Evolutionary conservation across 2,113 vertebrate genomes (phyloP).

Genomic region (Lepidiolamprologus cunningtoni): DNA sequence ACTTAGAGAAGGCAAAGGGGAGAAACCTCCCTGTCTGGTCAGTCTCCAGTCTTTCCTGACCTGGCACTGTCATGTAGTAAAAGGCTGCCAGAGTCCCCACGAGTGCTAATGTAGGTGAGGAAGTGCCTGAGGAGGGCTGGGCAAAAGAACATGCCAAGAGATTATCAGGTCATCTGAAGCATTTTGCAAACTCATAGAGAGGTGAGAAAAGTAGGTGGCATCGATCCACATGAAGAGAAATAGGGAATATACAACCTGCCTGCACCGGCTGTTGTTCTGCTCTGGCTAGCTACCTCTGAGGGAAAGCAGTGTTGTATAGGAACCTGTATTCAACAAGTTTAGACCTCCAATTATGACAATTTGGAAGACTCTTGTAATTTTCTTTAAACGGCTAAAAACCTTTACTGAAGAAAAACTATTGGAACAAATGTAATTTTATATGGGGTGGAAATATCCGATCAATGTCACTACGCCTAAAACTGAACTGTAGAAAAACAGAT

Average conservation of each 20-base stretch:
- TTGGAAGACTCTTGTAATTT: not conserved
- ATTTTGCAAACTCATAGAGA: slow-evolving; percentile 31
- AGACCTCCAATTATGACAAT: not conserved
- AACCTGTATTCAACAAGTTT: not conserved
- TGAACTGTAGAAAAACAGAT: not conserved
- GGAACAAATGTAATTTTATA: not conserved
- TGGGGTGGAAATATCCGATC: not conserved
- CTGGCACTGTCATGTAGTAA: slow-evolving; percentile 7
- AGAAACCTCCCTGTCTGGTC: not conserved
- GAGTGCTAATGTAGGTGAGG: slow-evolving; percentile 36
- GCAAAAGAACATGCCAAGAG: slow-evolving; percentile 30
- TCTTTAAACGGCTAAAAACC: accelerated
- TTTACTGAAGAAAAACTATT: not conserved
- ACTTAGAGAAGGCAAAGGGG: not conserved
- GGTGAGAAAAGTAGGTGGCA: slow-evolving; percentile 42
- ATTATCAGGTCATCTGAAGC: slow-evolving; percentile 51
- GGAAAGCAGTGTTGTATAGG: not conserved
- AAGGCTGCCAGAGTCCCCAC: slow-evolving; percentile 39
- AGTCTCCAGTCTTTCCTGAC: slow-evolving; percentile 2
- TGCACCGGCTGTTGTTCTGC: not conserved
- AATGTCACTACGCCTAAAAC: not conserved
- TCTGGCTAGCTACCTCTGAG: not conserved
- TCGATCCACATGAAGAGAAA: slow-evolving; percentile 13
- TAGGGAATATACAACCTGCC: not conserved
- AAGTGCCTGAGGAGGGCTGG: slow-evolving; percentile 13